phyloP scores from a whole-genome alignment of 2,888 invertebrate species.

The Nephrotoma flavescens region DNA sequence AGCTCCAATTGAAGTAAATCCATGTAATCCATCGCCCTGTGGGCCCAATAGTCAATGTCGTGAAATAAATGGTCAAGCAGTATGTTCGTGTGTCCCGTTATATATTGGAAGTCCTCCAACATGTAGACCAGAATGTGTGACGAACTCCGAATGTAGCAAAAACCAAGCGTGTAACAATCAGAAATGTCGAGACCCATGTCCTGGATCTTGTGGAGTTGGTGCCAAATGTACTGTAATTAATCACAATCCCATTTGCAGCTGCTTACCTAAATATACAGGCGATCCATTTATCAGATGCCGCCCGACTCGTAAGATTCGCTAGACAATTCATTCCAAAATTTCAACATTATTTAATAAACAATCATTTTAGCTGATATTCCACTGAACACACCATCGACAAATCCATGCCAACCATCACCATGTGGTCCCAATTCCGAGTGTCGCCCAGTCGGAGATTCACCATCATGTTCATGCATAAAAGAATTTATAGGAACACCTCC shows the following conservation, averaged over 20 bases:
- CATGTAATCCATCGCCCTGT: constrained; percentile 49
- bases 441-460: constrained; percentile 28
- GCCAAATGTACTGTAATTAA: constrained; percentile 59
- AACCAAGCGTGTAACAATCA: constrained; percentile 59
- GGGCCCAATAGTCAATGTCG: constrained; percentile 57
- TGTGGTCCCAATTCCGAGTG: constrained; percentile 65
- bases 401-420: constrained; percentile 47
- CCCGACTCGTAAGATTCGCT: constrained; percentile 32
- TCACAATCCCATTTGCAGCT: constrained; percentile 60
- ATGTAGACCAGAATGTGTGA: constrained; percentile 59
- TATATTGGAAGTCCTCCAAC: constrained; percentile 55
- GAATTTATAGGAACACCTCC: constrained; percentile 47
- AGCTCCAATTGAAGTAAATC: constrained; percentile 33
- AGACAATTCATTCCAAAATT: background rate
- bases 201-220: constrained; percentile 55
- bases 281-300: constrained; percentile 56
- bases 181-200: constrained; percentile 64
- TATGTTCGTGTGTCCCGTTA: constrained; percentile 54
- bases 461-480: constrained; percentile 40
- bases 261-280: constrained; percentile 45
- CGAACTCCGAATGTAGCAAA: constrained; percentile 55
- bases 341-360: background rate
- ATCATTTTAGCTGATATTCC: constrained; percentile 17
- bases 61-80: constrained; percentile 46
- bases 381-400: constrained; percentile 20